Base-by-base conservation (phyloP, 2,797 vertebrate species). In the Semaprochilodus insignis region DNA sequence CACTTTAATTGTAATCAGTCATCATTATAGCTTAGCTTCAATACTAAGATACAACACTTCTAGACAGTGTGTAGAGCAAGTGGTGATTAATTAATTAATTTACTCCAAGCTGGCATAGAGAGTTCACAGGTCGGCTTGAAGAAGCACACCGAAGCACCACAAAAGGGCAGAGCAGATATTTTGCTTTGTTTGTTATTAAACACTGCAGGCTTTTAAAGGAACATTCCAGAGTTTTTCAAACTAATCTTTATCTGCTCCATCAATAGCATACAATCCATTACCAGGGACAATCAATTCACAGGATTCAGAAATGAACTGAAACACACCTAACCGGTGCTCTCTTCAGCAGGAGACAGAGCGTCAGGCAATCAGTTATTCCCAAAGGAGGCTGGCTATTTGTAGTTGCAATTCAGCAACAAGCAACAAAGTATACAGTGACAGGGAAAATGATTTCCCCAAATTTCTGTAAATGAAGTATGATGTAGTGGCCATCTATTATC, bases 111-210 rank as follows among this genome's bases (percentile, higher is more conserved):
- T 67, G 34, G 40, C 17, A 25, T 7, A 54, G n/a, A 60, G 60
- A 16, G 51, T 27, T 76, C 75, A 78, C 16, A 44, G 40, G 54
- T 13, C 31, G 52, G 40, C 78, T 77, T 66, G 0, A 1, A 63
- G 63, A 40, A 60, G 44, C 67, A 21, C 78, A 83, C 59, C 31
- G 59, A 62, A 66, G 66, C 71, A 34, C 36, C n/a, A 15, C 25
- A 72, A 54, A 69, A 14, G 23, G 51, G 75, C 23, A 16, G 48
- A 77, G 51, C 66, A 52, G 4, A 66, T 17, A 16, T 27, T 1
- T 62, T 66, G 23, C 55, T 74, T 25, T 73, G 7, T 31, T 54
- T 36, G 67, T 76, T 84, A 81, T 23, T 71, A 27, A 17, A 10
- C 44, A 34, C 73, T 3, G 11, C 74, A 80, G 25, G 23, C 25